These are phyloP conservation scores for Poecile montanus DNA, from an alignment of 2,797 vertebrate species.

Conservation along the genomic window DNA sequence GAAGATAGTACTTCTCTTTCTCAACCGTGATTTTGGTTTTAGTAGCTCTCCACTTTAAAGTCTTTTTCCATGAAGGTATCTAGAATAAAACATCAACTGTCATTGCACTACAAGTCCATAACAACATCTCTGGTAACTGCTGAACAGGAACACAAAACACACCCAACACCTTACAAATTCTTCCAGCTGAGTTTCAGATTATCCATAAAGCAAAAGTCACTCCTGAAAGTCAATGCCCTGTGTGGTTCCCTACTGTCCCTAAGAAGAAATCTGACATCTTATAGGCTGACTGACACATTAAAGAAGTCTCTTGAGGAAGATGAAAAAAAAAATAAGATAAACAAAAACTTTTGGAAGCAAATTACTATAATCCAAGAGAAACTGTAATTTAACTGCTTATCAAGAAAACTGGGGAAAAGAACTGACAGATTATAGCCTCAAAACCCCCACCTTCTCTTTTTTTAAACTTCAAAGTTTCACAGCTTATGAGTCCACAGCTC, in stretches of 20 bases:
- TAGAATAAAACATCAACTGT: neutral
- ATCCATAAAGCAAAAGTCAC: neutral
- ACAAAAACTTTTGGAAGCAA: neutral
- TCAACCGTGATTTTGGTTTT: neutral
- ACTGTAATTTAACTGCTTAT: neutral
- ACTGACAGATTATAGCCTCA: neutral
- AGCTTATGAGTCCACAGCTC: neutral
- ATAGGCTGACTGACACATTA: neutral
- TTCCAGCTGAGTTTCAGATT: neutral
- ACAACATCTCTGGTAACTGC: neutral
- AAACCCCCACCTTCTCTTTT: accelerated
- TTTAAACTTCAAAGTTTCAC: neutral
- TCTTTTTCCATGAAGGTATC: neutral
- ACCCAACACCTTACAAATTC: neutral
- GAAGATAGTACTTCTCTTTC: neutral
- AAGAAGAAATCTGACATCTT: neutral
- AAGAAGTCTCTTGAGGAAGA: neutral
- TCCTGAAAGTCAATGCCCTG: neutral
- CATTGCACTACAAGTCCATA: neutral
- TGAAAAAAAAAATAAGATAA: accelerated
- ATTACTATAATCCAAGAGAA: neutral
- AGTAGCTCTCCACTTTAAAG: neutral
- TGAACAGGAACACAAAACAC: neutral
- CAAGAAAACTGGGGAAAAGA: neutral
- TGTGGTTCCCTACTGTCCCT: neutral